phyloP scores from a whole-genome alignment of 2,797 vertebrate genomes.

The Esox masquinongy region DNA sequence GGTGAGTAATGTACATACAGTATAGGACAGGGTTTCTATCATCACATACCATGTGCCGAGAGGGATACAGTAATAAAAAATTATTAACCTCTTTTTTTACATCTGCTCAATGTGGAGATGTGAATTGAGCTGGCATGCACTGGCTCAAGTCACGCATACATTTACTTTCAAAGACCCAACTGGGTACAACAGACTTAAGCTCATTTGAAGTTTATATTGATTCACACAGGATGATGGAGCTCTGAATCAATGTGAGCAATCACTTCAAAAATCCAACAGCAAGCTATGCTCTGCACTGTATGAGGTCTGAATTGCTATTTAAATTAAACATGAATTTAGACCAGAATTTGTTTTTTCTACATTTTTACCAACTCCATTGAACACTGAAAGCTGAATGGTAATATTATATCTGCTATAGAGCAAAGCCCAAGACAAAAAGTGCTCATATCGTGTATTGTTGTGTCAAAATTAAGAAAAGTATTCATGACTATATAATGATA shows the following conservation, averaged over 20 bases:
- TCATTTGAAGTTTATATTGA: neutral
- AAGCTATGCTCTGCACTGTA: neutral
- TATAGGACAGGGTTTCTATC: too few relatives aligned
- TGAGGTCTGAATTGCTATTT: neutral
- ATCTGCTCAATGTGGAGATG: neutral
- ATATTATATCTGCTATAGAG: neutral
- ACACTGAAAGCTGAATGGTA: neutral
- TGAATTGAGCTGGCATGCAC: neutral
- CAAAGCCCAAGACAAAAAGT: neutral
- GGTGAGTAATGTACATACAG: too few relatives aligned
- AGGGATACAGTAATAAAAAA: neutral
- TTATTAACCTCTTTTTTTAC: neutral
- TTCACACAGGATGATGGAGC: neutral
- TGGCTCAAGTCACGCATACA: neutral
- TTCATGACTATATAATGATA: neutral
- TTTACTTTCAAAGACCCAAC: constrained; percentile 1
- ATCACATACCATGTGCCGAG: neutral
- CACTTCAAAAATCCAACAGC: constrained; percentile 4
- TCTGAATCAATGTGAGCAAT: constrained; percentile 1
- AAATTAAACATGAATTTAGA: neutral
- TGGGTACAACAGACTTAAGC: constrained; percentile 4
- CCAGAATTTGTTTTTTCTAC: neutral
- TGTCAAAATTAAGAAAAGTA: neutral
- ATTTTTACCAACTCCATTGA: neutral
- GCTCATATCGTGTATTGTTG: neutral